These are phyloP conservation scores for Acronicta aceris DNA, from an alignment of 2,888 invertebrate genomes.

Conservation along the genomic window DNA sequence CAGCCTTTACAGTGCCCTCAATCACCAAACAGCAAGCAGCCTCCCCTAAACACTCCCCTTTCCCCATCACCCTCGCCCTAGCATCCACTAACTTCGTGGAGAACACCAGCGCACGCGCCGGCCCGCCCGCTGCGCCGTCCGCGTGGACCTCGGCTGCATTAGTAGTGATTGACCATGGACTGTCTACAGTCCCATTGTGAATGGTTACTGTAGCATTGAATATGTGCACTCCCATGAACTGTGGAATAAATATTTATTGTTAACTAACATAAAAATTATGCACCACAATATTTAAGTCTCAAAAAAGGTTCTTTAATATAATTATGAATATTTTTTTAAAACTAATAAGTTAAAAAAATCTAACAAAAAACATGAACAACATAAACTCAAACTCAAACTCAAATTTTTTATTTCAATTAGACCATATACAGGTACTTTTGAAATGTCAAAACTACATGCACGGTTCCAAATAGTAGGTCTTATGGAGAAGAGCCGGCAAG, in stretches of 20 bases:
- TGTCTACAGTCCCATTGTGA: slow-evolving; percentile 82
- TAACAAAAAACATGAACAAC: too few species aligned
- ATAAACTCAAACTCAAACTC: too few species aligned
- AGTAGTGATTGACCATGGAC: slow-evolving; percentile 92
- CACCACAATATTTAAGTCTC: too few species aligned
- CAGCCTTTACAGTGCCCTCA: slow-evolving; percentile 94
- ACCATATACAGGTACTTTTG: too few species aligned
- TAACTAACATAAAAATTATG: too few species aligned
- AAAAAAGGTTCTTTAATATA: too few species aligned
- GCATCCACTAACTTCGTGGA: slow-evolving; percentile 92
- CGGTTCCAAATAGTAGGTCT: too few species aligned
- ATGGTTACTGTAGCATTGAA: slow-evolving; percentile 91
- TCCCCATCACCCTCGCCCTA: slow-evolving; percentile 88
- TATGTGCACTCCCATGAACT: slow-evolving; percentile 96
- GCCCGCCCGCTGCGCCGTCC: slow-evolving; percentile 92
- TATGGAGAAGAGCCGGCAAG: too few species aligned
- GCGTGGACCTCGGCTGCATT: slow-evolving; percentile 92
- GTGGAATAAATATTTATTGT: slow-evolving; percentile 39
- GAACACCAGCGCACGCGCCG: slow-evolving; percentile 91
- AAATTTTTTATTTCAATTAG: too few species aligned
- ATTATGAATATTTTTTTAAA: too few species aligned
- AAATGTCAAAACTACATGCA: too few species aligned
- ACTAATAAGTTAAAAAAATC: too few species aligned
- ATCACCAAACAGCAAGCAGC: slow-evolving; percentile 92
- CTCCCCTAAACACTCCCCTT: slow-evolving; percentile 91